phyloP scores from a whole-genome alignment of 2,888 invertebrate genomes.

The Dicycla oo region DNA sequence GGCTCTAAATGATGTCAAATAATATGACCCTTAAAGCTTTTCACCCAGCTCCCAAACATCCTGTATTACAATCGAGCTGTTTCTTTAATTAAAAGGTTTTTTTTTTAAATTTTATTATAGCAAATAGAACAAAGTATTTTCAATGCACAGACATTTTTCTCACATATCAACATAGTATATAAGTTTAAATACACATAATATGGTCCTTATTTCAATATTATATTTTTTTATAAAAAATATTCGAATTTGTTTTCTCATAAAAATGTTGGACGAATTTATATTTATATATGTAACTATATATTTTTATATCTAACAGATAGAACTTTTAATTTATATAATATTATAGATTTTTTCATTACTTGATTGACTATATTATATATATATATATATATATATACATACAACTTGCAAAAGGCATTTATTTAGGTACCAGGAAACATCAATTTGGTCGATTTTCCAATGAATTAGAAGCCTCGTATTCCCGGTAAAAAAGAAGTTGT shows the following conservation, averaged over 20 bases:
- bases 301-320: slow-evolving; percentile 42
- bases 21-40: no score
- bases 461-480: neutral
- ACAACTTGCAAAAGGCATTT: slow-evolving; percentile 4
- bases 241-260: slow-evolving; percentile 31
- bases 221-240: slow-evolving; percentile 54
- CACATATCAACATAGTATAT: slow-evolving; percentile 28
- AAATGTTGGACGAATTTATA: slow-evolving; percentile 52
- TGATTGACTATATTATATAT: slow-evolving; percentile 45
- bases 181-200: slow-evolving; percentile 15
- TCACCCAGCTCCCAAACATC: no score
- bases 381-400: no score
- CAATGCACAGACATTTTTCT: slow-evolving; percentile 34
- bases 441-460: slow-evolving; percentile 12
- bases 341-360: neutral
- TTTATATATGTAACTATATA: slow-evolving; percentile 10
- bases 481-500: neutral
- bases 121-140: slow-evolving; percentile 6
- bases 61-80: neutral
- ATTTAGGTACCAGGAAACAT: neutral
- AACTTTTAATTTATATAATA: slow-evolving; percentile 16
- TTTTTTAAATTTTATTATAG: neutral
- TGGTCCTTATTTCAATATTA: slow-evolving; percentile 27
- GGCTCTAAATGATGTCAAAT: no score
- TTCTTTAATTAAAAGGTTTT: neutral